Conservation (phyloP, 1,140 invertebrate species). For the Bombus superbus region DNA sequence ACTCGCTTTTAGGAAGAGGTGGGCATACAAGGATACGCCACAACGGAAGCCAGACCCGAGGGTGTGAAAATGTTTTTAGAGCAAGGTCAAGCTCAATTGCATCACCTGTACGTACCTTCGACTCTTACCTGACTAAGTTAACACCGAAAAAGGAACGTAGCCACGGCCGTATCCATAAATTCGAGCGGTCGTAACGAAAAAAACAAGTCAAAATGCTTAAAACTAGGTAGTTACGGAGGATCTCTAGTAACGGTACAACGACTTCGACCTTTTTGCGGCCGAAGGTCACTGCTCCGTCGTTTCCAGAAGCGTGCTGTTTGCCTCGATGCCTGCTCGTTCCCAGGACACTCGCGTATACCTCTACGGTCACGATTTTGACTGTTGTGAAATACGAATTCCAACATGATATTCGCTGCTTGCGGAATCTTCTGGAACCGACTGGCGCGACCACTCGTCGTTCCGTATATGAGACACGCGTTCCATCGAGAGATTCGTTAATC, state of each 20-base stretch:
- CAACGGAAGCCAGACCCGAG: slow-evolving; percentile 1
- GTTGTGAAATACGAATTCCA: slow-evolving; percentile 15
- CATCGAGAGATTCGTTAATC: background rate
- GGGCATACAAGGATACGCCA: slow-evolving; percentile 6
- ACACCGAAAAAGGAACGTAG: slow-evolving; percentile 70
- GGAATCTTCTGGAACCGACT: background rate
- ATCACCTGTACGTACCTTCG: slow-evolving; percentile 75
- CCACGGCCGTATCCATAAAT: slow-evolving; percentile 77
- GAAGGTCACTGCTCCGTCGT: slow-evolving; percentile 51
- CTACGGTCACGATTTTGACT: slow-evolving; percentile 30
- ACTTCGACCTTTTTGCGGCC: slow-evolving; percentile 42
- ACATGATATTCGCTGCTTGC: background rate
- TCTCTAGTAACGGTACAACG: slow-evolving; percentile 53
- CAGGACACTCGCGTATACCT: slow-evolving; percentile 4
- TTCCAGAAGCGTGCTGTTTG: slow-evolving; percentile 35
- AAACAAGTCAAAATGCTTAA: slow-evolving; percentile 51
- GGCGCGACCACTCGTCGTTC: background rate
- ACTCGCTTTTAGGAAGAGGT: background rate
- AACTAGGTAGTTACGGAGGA: background rate
- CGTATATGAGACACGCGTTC: background rate
- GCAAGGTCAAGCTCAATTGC: slow-evolving; percentile 79
- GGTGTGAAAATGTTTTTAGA: slow-evolving; percentile 74
- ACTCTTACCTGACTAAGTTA: slow-evolving; percentile 64
- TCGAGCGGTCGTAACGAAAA: slow-evolving; percentile 61
- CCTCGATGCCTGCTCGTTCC: slow-evolving; percentile 5